Evolutionary conservation across 2,113 vertebrate species (phyloP).

Genomic region (Eclectus roratus): DNA sequence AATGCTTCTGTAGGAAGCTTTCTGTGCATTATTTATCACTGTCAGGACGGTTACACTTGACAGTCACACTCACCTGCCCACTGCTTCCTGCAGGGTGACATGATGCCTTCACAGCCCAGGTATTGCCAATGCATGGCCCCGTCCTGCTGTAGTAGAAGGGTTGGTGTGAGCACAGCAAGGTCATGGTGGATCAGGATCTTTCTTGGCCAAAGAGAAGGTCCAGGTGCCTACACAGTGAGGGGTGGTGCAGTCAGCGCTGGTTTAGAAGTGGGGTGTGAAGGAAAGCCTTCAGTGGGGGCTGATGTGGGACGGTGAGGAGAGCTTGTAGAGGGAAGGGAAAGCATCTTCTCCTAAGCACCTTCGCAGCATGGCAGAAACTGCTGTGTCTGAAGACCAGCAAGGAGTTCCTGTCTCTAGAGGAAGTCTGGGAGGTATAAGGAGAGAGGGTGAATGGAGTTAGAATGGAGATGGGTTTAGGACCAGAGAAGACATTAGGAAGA

Average conservation of each 20-base stretch:
- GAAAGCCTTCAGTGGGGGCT: rapidly evolving
- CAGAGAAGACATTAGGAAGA: background rate
- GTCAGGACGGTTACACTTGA: background rate
- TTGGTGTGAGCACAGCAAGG: background rate
- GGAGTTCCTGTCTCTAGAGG: background rate
- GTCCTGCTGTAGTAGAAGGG: rapidly evolving
- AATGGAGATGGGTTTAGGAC: background rate
- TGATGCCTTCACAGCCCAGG: no score
- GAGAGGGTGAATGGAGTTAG: rapidly evolving
- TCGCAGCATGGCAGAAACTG: background rate
- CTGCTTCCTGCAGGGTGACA: background rate
- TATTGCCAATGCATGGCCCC: background rate
- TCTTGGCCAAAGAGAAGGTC: background rate
- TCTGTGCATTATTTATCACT: background rate
- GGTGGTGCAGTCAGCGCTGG: background rate
- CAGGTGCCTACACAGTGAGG: background rate
- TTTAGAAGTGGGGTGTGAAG: background rate
- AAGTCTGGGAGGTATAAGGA: background rate
- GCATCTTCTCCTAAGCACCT: background rate
- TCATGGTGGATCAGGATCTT: background rate
- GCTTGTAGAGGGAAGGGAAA: background rate
- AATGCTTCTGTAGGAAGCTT: background rate
- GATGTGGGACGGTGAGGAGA: background rate
- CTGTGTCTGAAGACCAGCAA: background rate
- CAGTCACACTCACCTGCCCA: background rate